Conservation (phyloP, 2,113 vertebrate species). For the Phainopepla nitens region DNA sequence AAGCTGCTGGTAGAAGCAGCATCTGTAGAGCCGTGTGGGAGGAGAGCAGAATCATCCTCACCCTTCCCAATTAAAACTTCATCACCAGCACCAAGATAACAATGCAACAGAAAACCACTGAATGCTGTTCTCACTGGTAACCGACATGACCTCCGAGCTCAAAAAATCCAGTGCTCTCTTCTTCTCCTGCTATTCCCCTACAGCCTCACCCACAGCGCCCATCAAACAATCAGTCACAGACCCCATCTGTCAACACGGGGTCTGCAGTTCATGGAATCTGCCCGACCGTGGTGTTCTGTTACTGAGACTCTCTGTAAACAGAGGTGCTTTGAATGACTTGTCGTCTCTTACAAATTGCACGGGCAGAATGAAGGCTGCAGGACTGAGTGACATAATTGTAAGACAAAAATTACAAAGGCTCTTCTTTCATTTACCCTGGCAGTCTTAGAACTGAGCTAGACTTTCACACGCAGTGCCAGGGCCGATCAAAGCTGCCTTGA, state of each 20-base stretch:
- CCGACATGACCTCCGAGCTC: neutral
- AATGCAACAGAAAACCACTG: neutral
- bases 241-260: constrained; percentile 44
- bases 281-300: constrained; percentile 24
- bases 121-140: neutral
- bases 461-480: neutral
- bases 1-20: neutral
- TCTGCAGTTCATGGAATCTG: constrained; percentile 57
- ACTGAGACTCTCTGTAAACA: constrained; percentile 51
- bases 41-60: neutral
- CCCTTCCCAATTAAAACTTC: constrained; percentile 23
- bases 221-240: constrained; percentile 57
- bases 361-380: constrained; percentile 15
- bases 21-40: neutral
- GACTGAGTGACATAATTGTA: constrained; percentile 47
- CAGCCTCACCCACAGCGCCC: constrained; percentile 26
- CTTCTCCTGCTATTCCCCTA: neutral
- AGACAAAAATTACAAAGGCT: constrained; percentile 48
- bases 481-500: neutral
- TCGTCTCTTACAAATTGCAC: constrained; percentile 41
- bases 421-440: constrained; percentile 29
- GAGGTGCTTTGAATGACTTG: constrained; percentile 56
- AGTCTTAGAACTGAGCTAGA: constrained; percentile 18
- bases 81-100: neutral
- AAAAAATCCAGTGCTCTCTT: neutral